phyloP scores from a whole-genome alignment of 2,113 vertebrate genomes.

The Carassius auratus region DNA sequence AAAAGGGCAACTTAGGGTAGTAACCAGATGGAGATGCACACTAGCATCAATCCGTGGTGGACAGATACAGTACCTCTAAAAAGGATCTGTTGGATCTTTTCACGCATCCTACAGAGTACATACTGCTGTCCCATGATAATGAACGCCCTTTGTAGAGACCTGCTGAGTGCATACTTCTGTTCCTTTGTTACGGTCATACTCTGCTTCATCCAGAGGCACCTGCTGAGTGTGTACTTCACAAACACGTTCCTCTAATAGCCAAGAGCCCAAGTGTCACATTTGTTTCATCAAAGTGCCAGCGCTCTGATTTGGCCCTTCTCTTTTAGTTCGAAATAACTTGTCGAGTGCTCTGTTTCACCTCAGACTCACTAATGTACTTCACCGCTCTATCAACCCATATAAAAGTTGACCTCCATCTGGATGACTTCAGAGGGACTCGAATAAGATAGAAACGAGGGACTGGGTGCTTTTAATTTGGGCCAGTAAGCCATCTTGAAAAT shows the following conservation, averaged over 20 bases:
- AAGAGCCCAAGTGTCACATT: conserved; percentile 15
- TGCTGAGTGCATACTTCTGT: conserved; percentile 50
- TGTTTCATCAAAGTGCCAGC: background rate
- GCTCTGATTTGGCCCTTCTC: conserved; percentile 7
- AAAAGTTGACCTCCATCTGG: background rate
- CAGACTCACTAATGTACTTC: background rate
- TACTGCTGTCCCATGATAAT: conserved; percentile 36
- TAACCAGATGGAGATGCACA: conserved; percentile 65
- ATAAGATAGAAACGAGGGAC: background rate
- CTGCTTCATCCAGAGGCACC: conserved; percentile 19
- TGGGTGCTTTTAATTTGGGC: background rate
- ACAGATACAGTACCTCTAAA: background rate
- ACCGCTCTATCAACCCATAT: background rate
- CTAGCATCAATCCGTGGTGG: conserved; percentile 55
- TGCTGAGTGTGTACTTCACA: conserved; percentile 25
- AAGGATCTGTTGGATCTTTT: background rate
- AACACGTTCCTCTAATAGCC: conserved; percentile 19
- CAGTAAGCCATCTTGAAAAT: background rate
- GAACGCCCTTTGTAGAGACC: conserved; percentile 1
- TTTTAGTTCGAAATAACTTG: conserved; percentile 2
- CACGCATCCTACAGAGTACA: background rate
- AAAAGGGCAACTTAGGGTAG: conserved; percentile 60
- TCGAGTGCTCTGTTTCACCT: background rate
- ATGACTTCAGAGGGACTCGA: background rate
- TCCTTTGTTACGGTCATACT: background rate